Evolutionary conservation across 2,113 vertebrate species (phyloP), one percentile per base, ranked within the genome.

Genomic region (Melanerpes aurifrons): DNA sequence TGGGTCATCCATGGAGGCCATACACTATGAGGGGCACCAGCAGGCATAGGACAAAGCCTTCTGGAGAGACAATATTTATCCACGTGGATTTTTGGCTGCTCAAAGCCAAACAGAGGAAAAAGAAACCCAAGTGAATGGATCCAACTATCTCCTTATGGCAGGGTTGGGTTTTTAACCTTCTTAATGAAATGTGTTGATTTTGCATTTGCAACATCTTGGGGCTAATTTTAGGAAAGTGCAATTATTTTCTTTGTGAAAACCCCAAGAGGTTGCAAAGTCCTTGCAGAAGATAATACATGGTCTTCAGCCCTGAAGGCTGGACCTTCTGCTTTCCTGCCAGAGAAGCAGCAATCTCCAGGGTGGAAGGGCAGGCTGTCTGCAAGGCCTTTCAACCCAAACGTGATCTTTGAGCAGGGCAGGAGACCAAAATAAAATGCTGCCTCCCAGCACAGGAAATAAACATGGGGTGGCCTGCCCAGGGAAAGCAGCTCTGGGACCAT

Each of bases 81-180:
- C 2, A 3, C 4, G 69, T 79, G 66, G 48, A 15, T 54, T 61
- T 86, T 66, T 3, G 58, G 67, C 32, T 88, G 76, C 80, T 86
- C 78, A 78, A 92, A 91, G 50, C 67, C 61, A 95, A 93, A 73
- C 67, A 92, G 85, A 94, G 43, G 59, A 61, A 57, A 68, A 87
- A 93, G 86, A 91, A 77, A 68, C 16, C 31, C 31, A 45, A 66
- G 69, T 86, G 80, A 90, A 92, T 68, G 69, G 73, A 83, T 91
- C 86, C 87, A 93, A 95, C 81, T 81, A 69, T 68, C 88, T 91
- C 86, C 72, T 96, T 84, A 89, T 58, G 81, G 20, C 29, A 12
- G 14, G n/a, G 1, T 2, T 70, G 43, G 47, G 2, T 9, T 12
- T 32, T 10, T 29, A 32, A 58, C 28, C 67, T 68, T 31, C 43